Evolutionary conservation across 2,797 vertebrate species (phyloP).

Genomic region (Pipistrellus kuhlii): DNA sequence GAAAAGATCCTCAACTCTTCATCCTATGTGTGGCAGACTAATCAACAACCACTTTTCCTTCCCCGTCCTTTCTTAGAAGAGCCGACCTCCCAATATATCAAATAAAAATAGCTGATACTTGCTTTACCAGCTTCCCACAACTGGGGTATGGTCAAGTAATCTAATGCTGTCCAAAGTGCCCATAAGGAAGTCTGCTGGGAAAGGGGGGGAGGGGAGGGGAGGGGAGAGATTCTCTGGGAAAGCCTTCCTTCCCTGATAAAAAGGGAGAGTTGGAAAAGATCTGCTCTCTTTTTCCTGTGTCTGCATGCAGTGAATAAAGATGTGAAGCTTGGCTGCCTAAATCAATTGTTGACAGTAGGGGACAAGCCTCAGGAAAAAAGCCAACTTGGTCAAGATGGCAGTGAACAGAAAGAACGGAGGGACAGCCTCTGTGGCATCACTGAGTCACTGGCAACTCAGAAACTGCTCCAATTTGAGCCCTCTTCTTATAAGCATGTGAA

Average conservation of each 20-base stretch:
- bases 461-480: background rate
- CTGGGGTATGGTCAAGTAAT: background rate
- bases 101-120: background rate
- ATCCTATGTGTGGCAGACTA: background rate
- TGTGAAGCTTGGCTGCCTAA: background rate
- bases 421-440: background rate
- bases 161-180: conserved; percentile 23
- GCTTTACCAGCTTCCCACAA: background rate
- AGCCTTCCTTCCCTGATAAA: conserved; percentile 41
- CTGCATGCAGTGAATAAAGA: background rate
- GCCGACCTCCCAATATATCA: background rate
- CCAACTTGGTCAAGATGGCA: background rate
- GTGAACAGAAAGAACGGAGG: background rate
- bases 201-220: fast-evolving
- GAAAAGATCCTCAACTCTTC: conserved; percentile 12
- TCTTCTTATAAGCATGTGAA: background rate
- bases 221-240: background rate
- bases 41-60: background rate
- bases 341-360: background rate
- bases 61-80: background rate
- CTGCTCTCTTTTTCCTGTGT: background rate
- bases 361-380: background rate
- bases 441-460: background rate
- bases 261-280: conserved; percentile 23
- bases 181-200: conserved; percentile 35